Evolutionary conservation across 2,888 invertebrate species (phyloP).

Genomic region (Papilio elwesi): DNA sequence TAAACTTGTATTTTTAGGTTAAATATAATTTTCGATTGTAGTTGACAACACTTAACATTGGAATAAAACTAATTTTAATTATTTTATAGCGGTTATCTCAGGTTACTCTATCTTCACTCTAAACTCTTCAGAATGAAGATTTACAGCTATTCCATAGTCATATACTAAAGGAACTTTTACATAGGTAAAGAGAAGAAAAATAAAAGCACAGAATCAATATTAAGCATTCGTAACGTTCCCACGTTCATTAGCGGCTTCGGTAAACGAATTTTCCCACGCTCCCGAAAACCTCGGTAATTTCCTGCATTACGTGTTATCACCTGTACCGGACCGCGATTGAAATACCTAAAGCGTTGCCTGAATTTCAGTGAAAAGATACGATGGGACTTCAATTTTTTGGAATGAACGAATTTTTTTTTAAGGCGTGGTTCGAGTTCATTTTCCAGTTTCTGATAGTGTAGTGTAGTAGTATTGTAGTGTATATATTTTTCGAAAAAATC

Average conservation of each 20-base stretch:
- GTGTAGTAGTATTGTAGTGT: too few relatives aligned
- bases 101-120: too few relatives aligned
- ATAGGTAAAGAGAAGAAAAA: background rate
- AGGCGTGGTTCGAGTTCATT: background rate
- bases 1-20: too few relatives aligned
- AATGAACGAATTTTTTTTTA: background rate
- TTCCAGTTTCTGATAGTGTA: too few relatives aligned
- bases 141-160: too few relatives aligned
- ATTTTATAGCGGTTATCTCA: too few relatives aligned
- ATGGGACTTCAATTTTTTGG: background rate
- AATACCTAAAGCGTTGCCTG: conserved; percentile 2
- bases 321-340: background rate
- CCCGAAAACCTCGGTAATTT: conserved; percentile 27
- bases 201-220: conserved; percentile 13
- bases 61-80: too few relatives aligned
- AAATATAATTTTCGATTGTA: too few relatives aligned
- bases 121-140: too few relatives aligned
- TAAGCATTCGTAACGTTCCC: conserved; percentile 27
- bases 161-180: too few relatives aligned
- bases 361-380: conserved; percentile 20
- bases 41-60: too few relatives aligned
- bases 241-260: conserved; percentile 34
- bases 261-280: conserved; percentile 35
- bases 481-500: too few relatives aligned
- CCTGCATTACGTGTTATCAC: conserved; percentile 29